Percentiles rank a stretch among this genome's conserved stretches.
Conservation (phyloP, 1,140 invertebrate species). For the Pseudachorutes palmiensis region DNA sequence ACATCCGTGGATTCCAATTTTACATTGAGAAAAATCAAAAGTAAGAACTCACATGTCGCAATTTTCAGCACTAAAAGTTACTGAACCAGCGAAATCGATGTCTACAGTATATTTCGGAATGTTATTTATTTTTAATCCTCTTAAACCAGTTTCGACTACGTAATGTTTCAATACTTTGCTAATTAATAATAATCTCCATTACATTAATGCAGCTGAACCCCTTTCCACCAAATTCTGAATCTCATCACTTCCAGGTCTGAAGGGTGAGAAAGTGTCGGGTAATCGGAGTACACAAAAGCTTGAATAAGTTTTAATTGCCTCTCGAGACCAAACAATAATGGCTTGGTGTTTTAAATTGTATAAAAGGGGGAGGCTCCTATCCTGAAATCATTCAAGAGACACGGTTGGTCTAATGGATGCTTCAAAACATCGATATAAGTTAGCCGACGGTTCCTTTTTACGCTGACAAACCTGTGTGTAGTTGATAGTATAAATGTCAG, state of each 20-base stretch:
- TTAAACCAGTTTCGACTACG: too few species aligned
- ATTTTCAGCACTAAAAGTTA: too few species aligned
- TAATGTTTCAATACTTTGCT: too few species aligned
- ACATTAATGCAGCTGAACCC: background rate
- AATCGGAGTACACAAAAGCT: background rate
- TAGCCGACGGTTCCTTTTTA: too few species aligned
- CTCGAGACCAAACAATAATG: background rate
- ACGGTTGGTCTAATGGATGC: too few species aligned
- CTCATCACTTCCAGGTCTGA: background rate
- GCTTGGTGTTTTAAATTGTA: background rate
- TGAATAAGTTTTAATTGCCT: background rate
- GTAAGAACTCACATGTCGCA: too few species aligned
- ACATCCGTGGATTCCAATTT: background rate
- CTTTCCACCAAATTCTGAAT: background rate
- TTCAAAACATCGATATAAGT: too few species aligned
- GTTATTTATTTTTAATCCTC: too few species aligned
- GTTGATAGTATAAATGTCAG: background rate
- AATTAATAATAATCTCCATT: too few species aligned
- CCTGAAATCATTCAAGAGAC: background rate
- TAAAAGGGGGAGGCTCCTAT: background rate
- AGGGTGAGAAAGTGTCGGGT: background rate
- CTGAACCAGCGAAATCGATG: too few species aligned
- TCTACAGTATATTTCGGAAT: too few species aligned
- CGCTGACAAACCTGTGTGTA: too few species aligned
- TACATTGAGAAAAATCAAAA: background rate